Base-by-base conservation (phyloP, 1,140 invertebrate species). In the Ylistrum balloti region DNA sequence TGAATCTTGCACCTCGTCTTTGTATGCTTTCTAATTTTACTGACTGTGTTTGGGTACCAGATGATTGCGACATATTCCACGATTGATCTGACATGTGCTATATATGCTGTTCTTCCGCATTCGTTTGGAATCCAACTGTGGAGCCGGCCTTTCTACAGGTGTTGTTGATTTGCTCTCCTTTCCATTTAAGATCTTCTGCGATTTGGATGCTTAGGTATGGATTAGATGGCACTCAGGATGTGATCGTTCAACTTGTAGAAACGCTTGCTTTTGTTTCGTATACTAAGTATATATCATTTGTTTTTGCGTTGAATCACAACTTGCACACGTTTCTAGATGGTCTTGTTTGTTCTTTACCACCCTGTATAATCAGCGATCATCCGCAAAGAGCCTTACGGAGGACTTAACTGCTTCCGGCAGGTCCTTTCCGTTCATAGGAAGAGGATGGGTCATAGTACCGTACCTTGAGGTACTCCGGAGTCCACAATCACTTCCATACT, bases 181-280 rank as follows among this genome's bases (percentile, higher is more conserved):
- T 91, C 89, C 89, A 93, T 88, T 90, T 93, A 13, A 92, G 88
- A 45, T 90, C 90, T 22, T 88, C 56, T 48, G 92, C 90, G 22
- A 92, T n/a, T 32, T 38, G 41, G n/a, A 92, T 11, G 1, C 93
- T 88, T 32, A 92, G 85, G 32, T 91, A 92, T 38, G 91, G 88
- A 87, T 90, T 91, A 17, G 48, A 33, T n/a, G 28, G 33, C 17
- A 92, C 91, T 34, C 15, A 93, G 35, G 48, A 90, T 89, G 56
- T 56, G 48, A 89, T 90, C 88, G 20, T 89, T 41, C 0, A 92
- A 33, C 10, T 33, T 89, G 86, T 92, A 92, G 33, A 91, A 89
- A 17, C 22, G n/a, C n/a, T n/a, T n/a, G n/a, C n/a, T n/a, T n/a
- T 90, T 22, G 10, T 87, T 20, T 33, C 48, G 45, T 35, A 92